Evolutionary conservation across 2,888 invertebrate genomes (phyloP).

Genomic region (Parnassius smintheus): DNA sequence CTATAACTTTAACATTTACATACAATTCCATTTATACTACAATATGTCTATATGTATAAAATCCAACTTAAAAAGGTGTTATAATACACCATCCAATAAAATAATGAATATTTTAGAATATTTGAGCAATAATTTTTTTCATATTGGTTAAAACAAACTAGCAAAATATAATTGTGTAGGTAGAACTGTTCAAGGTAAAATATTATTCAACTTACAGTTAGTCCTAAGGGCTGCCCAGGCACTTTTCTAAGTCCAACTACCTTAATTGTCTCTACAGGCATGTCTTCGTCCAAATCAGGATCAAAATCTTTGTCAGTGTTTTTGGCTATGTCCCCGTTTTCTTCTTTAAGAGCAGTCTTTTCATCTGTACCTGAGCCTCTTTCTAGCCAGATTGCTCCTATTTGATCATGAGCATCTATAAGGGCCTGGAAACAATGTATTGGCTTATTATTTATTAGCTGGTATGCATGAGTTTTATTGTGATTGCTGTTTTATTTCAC

Average conservation of each 20-base stretch:
- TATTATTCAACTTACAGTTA: constrained; percentile 77
- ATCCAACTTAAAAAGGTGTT: neutral
- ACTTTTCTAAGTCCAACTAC: constrained; percentile 93
- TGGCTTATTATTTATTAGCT: no score
- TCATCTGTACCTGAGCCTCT: constrained; percentile 78
- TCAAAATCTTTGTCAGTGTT: constrained; percentile 42
- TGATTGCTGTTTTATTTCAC: no score
- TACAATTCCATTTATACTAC: neutral
- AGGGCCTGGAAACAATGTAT: constrained; percentile 81
- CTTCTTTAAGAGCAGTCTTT: constrained; percentile 55
- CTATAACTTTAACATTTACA: neutral
- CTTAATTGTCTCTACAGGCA: constrained; percentile 90
- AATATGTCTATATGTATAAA: neutral
- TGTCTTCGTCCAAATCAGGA: constrained; percentile 78
- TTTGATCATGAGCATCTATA: constrained; percentile 93
- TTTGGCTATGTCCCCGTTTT: constrained; percentile 52
- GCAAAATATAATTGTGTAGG: no score
- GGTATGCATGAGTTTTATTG: no score
- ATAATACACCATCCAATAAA: no score
- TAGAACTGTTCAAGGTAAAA: no score
- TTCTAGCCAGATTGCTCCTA: constrained; percentile 84
- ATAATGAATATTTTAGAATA: no score
- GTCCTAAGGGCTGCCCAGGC: constrained; percentile 93
- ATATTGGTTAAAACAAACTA: no score
- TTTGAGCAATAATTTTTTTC: no score